Percentiles rank a stretch among this genome's conserved stretches.
These are phyloP conservation scores for Macropus fuliginosus DNA, from an alignment of 2,797 vertebrate species.

Conservation along the genomic window DNA sequence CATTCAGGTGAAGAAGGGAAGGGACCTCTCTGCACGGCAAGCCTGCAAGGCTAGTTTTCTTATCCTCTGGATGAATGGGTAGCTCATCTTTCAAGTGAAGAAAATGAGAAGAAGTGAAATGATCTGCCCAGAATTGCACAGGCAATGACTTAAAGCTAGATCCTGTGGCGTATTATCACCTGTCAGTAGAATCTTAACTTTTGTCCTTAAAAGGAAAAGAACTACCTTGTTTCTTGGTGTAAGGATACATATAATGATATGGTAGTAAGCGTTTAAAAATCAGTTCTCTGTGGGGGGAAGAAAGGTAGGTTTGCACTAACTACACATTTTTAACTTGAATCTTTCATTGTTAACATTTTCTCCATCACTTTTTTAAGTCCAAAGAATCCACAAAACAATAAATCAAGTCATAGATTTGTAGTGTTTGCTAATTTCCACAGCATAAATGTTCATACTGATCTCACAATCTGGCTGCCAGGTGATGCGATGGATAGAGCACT, in stretches of 20 bases:
- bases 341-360: background rate
- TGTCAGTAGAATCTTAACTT: background rate
- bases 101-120: background rate
- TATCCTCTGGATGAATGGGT: background rate
- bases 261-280: background rate
- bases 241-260: background rate
- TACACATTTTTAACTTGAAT: background rate
- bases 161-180: background rate
- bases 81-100: background rate
- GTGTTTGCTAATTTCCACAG: background rate
- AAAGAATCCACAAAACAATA: background rate
- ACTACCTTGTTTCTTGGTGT: background rate
- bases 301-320: background rate
- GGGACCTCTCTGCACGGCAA: background rate
- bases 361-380: background rate
- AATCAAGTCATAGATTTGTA: background rate
- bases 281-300: no score
- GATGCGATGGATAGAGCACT: no score
- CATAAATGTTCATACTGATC: no score
- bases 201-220: background rate
- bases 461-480: no score
- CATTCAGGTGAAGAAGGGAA: no score
- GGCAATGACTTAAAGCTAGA: background rate
- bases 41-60: background rate
- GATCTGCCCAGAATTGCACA: background rate